Evolutionary conservation across 2,797 vertebrate species (phyloP), one percentile per base, ranked within the genome.

Genomic region (Heterohyrax brucei): DNA sequence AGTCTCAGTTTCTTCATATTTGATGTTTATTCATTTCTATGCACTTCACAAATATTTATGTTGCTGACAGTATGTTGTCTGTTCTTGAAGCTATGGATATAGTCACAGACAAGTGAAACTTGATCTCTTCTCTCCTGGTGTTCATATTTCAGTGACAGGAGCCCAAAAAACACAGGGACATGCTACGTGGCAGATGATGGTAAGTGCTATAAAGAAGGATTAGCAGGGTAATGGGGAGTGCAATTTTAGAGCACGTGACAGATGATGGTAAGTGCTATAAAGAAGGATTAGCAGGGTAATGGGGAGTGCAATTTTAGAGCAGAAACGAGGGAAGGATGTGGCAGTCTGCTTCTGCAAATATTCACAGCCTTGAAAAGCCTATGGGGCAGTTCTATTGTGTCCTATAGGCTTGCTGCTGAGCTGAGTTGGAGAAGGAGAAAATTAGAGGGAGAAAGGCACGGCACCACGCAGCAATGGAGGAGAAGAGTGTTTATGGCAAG

Each of bases 181-280:
- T n/a, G 14, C 28, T 13, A 1, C 7, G 3, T 18, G 16, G 24
- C 7, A 75, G 72, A 26, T 8, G 3, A 30, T 22, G 62, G 7
- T 28, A 39, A 10, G 9, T 4, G 2, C 26, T 19, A 1, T 44
- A 44, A 56, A 13, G 56, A 30, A 5, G 62, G 56, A 39, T 21
- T 16, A 2, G 21, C 18, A 22, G 30, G 28, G 26, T 30, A 30
- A 16, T 13, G 26, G 33, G 12, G 14, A 75, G 39, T 28, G 2
- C 2, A 10, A 7, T n/a, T n/a, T n/a, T n/a, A n/a, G n/a, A n/a
- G n/a, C n/a, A 1, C 10, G 3, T 18, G 16, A 28, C 7, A 75
- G 72, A 26, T 8, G 3, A 30, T 22, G 62, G 7, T 28, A 39
- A 10, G 9, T 4, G 2, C 26, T 19, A 1, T 44, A 44, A 56